Base-by-base conservation (phyloP, 2,888 invertebrate species). In the Heteromurus nitidus region DNA sequence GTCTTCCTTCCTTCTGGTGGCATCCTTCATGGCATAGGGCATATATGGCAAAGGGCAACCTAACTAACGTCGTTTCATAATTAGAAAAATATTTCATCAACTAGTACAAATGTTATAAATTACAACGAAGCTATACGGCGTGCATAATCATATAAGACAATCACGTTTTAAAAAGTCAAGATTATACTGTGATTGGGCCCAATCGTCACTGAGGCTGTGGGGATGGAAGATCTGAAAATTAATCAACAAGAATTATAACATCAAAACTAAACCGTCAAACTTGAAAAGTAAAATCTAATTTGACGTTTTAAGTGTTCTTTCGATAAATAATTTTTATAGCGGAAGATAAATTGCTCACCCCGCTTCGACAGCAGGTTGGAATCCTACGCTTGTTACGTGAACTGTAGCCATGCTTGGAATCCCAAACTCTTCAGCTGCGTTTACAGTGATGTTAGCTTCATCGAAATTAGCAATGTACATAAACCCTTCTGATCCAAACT, bases 171-270 rank as follows among this genome's bases (percentile, higher is more conserved):
- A 55, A 75, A 75, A 16, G 20, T 28, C 7, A 75, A 22, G 28
- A 75, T 64, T 3, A 75, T 36, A 53, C 81, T 75, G 55, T 84
- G 60, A 16, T 81, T 77, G 5, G 79, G 64, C 13, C 84, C 83
- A 22, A 84, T 68, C 5, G 31, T 55, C 20, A 84, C 47, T 1
- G 69, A 24, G 31, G 24, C 44, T 2, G 82, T 84, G 22, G 55
- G 30, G 20, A 84, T 69, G 44, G 18, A 60, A 18, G 70, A 53
- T 28, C 84, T 84, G 67, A 22, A 77, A 77, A 62, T 64, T 31
- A 47, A 28, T 47, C n/a, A n/a, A n/a, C 20, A 28, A 28, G 18
- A 36, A 5, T 9, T 13, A 36, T 36, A 5, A 36, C 13, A 36
- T 36, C 36, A 28, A 30, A 70, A 70, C 36, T 18, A 28, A 18